phyloP scores from a whole-genome alignment of 2,888 invertebrate species.

The Stenichneumon culpator region DNA sequence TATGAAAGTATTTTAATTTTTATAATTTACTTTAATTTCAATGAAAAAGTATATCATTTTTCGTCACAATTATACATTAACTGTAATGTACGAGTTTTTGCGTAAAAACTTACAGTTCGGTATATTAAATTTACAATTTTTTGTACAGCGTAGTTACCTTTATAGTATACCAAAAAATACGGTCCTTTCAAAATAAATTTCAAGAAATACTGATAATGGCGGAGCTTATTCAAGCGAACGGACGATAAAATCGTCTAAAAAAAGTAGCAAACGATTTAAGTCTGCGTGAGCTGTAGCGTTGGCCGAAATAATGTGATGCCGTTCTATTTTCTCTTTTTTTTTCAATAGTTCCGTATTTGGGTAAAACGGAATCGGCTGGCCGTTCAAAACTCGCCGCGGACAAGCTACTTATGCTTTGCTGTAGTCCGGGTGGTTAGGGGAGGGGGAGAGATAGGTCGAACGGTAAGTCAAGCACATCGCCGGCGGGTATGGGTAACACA shows the following conservation, averaged over 20 bases:
- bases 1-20: no score
- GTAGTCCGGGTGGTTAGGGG: background rate
- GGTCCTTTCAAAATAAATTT: no score
- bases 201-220: no score
- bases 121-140: no score
- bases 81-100: no score
- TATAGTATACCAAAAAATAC: no score
- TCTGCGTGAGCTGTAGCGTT: background rate
- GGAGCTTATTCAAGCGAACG: no score
- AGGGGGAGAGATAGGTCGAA: conserved; percentile 21
- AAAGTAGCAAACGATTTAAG: background rate
- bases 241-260: background rate
- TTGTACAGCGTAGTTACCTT: no score
- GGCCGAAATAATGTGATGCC: background rate
- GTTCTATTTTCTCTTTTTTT: conserved; percentile 5
- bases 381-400: conserved; percentile 43
- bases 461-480: conserved; percentile 50
- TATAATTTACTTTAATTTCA: no score
- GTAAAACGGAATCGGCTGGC: conserved; percentile 27
- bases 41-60: no score
- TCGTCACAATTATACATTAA: no score
- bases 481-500: conserved; percentile 45
- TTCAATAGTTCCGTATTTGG: conserved; percentile 5
- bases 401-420: conserved; percentile 14
- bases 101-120: no score